Percentiles rank a stretch among this genome's conserved stretches.
Evolutionary conservation across 1,140 invertebrate genomes (phyloP).

Genomic region (Antheraea mylitta): DNA sequence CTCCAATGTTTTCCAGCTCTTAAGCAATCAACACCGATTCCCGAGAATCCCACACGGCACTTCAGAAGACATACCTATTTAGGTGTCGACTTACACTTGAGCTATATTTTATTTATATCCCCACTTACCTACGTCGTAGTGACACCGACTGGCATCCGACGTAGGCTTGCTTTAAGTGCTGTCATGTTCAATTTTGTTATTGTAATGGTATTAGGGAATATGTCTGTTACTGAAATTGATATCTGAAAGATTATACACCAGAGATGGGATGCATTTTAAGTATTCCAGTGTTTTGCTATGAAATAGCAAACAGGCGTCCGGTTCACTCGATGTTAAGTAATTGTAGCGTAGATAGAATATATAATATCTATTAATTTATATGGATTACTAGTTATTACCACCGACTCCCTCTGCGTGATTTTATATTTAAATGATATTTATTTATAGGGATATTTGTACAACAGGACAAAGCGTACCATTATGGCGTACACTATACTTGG

Average conservation of each 20-base stretch:
- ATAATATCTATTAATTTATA: no score
- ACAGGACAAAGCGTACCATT: no score
- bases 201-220: not conserved
- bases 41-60: not conserved
- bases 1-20: not conserved
- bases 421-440: no score
- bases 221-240: not conserved
- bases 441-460: no score
- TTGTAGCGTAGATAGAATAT: no score
- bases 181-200: constrained; percentile 1
- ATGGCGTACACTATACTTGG: no score
- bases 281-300: no score
- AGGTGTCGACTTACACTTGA: not conserved
- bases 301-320: no score
- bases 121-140: not conserved
- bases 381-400: no score
- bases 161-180: not conserved
- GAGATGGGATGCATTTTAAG: no score
- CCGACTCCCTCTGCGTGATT: no score
- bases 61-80: not conserved
- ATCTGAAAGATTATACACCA: not conserved
- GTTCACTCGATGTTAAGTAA: no score
- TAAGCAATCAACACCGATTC: not conserved
- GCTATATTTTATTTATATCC: constrained; percentile 3
- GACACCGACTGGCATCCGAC: not conserved